These are phyloP conservation scores for Neopelma chrysocephalum DNA, from an alignment of 2,797 vertebrate species.

Conservation along the genomic window DNA sequence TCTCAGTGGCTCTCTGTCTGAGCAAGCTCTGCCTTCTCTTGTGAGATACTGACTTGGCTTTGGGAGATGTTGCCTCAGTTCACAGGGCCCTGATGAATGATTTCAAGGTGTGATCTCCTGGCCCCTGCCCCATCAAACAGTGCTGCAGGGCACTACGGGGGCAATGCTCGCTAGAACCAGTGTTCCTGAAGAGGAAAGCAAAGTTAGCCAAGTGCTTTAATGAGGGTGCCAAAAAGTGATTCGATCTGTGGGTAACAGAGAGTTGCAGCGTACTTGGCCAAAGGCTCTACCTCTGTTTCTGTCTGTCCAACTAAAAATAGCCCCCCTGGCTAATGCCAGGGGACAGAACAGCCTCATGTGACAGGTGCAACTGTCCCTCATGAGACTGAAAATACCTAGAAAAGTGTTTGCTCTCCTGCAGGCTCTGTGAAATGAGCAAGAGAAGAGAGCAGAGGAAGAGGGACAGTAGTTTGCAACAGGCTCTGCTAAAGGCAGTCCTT, in stretches of 20 bases:
- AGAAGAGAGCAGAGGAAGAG: neutral
- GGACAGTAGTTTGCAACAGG: neutral
- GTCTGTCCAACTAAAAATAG: constrained; percentile 15
- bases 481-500: neutral
- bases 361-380: neutral
- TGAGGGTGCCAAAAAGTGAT: neutral
- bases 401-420: neutral
- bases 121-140: too few relatives aligned
- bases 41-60: accelerated
- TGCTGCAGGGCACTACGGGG: neutral
- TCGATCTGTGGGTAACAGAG: neutral
- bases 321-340: neutral
- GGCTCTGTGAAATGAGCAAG: neutral
- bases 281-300: neutral
- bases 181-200: neutral
- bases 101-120: neutral
- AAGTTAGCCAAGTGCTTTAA: neutral
- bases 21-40: neutral
- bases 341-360: neutral
- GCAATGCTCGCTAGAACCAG: accelerated
- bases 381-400: neutral
- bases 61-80: neutral
- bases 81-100: neutral
- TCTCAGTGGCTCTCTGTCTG: neutral
- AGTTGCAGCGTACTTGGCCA: neutral